Evolutionary conservation across 2,888 invertebrate species (phyloP), one percentile per base, ranked within the genome.

Genomic region (Augochlorella aurata): DNA sequence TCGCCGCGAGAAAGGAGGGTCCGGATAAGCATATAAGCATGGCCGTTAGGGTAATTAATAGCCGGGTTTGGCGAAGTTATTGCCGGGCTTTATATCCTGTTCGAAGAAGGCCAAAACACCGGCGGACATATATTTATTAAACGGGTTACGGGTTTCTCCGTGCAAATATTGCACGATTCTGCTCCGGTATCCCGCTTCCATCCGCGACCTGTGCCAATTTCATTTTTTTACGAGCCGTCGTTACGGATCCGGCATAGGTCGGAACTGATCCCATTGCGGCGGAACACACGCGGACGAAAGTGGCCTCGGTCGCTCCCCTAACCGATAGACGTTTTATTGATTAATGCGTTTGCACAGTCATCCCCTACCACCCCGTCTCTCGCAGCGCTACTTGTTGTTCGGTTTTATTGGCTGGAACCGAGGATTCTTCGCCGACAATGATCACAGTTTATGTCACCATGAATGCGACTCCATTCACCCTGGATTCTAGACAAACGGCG

Each of bases 21-120:
- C 58, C 58, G 88, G 87, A 86, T 86, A 86, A 89, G 87, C 87
- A 81, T 87, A 85, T 88, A 88, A 86, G 82, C 86, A 70, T 65
- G 79, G 77, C 49, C 79, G 83, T 87, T 89, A 88, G 76, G 87
- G 83, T 87, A 89, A 89, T 89, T 89, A 89, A 89, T 88, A 86
- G 84, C 73, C 58, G 76, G 84, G 82, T 83, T 85, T 66, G 58
- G 44, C 71, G 66, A 86, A 88, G 85, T 86, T 87, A 89, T 85
- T 84, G 84, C 79, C 29, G n/a, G 77, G 81, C 86, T 85, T 88
- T 89, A 89, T 85, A 79, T 72, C 70, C 77, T 14, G 65, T 16
- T 29, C 68, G 68, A 77, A 74, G 63, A 61, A 66, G 45, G 47
- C 38, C 52, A 52, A 61, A 29, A 29, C 63, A 54, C 47, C 45